A percentile compares a stretch with the other conserved stretches of the same genome.
These are phyloP conservation scores for Drosophila pallidifrons DNA, from an alignment of 1,140 invertebrate genomes.

Conservation along the genomic window DNA sequence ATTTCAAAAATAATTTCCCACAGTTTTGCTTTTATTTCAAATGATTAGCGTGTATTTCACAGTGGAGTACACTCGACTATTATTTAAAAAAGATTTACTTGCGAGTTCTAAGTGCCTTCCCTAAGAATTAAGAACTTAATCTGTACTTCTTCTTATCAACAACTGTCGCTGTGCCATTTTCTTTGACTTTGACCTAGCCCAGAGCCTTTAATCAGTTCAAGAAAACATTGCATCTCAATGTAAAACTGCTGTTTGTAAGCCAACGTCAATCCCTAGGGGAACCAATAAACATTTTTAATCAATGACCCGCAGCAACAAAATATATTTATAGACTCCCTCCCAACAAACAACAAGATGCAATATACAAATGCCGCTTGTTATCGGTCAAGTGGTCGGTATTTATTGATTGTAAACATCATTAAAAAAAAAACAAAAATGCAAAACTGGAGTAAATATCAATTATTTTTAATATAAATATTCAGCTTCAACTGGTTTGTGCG, in stretches of 20 bases:
- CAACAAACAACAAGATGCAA: constrained; percentile 50
- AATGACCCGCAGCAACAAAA: constrained; percentile 36
- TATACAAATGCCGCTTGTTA: constrained; percentile 38
- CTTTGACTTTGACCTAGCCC: constrained; percentile 35
- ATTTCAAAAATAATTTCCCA: too few relatives aligned
- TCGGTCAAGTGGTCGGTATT: constrained; percentile 56
- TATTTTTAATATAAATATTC: constrained; percentile 42
- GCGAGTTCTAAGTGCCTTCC: not conserved
- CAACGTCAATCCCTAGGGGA: constrained; percentile 8
- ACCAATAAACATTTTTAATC: constrained; percentile 51
- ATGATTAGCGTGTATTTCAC: too few relatives aligned
- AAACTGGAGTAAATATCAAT: constrained; percentile 28
- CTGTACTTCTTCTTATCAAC: not conserved
- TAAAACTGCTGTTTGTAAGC: not conserved
- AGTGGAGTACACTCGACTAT: too few relatives aligned
- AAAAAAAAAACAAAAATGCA: constrained; percentile 5
- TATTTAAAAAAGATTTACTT: not conserved
- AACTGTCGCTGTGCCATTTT: not conserved
- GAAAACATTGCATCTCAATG: constrained; percentile 20
- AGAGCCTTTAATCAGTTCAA: constrained; percentile 30
- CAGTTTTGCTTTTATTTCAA: too few relatives aligned
- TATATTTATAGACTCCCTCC: constrained; percentile 19
- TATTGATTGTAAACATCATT: constrained; percentile 41
- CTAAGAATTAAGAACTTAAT: not conserved
- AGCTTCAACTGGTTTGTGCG: not conserved